Evolutionary conservation across 2,888 invertebrate species (phyloP).

Genomic region (Catonia carolina): DNA sequence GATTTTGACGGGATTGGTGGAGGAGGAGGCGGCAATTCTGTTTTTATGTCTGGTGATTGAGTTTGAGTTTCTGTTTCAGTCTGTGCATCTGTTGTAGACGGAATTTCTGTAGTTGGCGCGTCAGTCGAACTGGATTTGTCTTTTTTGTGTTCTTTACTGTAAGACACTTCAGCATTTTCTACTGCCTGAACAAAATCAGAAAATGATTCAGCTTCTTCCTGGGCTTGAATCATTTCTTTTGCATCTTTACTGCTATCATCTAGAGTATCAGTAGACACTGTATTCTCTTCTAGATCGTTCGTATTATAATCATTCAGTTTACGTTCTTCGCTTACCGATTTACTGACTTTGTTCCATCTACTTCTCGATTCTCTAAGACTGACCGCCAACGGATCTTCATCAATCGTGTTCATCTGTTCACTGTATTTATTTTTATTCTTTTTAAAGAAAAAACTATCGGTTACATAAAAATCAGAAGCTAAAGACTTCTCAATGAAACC

Average conservation of each 20-base stretch:
- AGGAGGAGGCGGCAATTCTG: not conserved
- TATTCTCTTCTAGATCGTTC: constrained; percentile 31
- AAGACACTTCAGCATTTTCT: constrained; percentile 27
- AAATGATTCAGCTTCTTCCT: constrained; percentile 43
- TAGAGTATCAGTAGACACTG: constrained; percentile 36
- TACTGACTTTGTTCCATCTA: not conserved
- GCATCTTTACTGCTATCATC: no score
- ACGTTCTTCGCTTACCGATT: constrained; percentile 9
- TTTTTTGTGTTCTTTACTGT: constrained; percentile 35
- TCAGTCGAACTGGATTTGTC: not conserved
- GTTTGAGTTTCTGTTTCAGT: not conserved
- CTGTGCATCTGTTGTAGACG: not conserved
- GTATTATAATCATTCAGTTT: constrained; percentile 1
- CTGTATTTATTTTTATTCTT: constrained; percentile 55
- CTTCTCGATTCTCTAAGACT: not conserved
- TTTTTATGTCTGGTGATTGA: not conserved
- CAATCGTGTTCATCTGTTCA: constrained; percentile 48
- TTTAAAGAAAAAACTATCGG: constrained; percentile 56
- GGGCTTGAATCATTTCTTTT: constrained; percentile 3
- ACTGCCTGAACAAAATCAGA: constrained; percentile 31
- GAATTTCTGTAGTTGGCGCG: not conserved
- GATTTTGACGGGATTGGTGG: constrained; percentile 34
- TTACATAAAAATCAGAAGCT: constrained; percentile 59
- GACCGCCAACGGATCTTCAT: not conserved
- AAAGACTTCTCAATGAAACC: constrained; percentile 63